Conservation (phyloP, 92 coral and sea anemone species). For the Zoanthus solanderi region DNA sequence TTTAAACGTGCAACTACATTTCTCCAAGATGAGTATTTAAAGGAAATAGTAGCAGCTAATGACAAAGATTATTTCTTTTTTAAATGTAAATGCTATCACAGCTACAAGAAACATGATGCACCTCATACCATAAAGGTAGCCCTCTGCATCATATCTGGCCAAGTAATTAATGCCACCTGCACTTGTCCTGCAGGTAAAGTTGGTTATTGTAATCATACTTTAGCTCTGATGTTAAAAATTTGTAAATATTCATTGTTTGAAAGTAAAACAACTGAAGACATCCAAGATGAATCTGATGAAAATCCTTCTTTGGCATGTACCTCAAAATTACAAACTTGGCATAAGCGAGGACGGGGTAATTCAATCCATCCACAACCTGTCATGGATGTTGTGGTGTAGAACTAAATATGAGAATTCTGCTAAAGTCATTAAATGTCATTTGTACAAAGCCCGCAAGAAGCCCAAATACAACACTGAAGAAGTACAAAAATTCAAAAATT, state of each 20-base stretch:
- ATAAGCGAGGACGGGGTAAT: conserved; percentile 46
- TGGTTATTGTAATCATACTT: conserved; percentile 33
- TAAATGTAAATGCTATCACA: conserved; percentile 52
- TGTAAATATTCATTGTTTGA: conserved; percentile 55
- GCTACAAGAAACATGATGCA: conserved; percentile 25
- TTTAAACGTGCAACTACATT: conserved; percentile 42
- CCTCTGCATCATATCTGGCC: conserved; percentile 49
- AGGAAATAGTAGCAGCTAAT: conserved; percentile 39
- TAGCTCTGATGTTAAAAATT: conserved; percentile 57
- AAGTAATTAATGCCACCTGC: conserved; percentile 45
- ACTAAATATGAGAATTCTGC: conserved; percentile 50
- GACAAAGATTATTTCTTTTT: conserved; percentile 43
- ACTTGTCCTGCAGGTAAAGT: conserved; percentile 14
- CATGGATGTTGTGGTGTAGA: conserved; percentile 47
- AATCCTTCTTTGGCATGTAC: conserved; percentile 51
- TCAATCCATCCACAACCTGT: conserved; percentile 47
- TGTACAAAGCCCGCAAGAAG: conserved; percentile 49
- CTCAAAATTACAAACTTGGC: conserved; percentile 58
- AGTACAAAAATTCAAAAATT: conserved; percentile 31
- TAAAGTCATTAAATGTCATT: conserved; percentile 32
- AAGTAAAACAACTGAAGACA: conserved; percentile 55
- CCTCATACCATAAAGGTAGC: conserved; percentile 39
- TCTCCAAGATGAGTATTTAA: conserved; percentile 25
- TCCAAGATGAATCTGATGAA: conserved; percentile 42
- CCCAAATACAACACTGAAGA: conserved; percentile 26